Base-by-base conservation (phyloP, 2,113 vertebrate species). In the Hystrix cristata region DNA sequence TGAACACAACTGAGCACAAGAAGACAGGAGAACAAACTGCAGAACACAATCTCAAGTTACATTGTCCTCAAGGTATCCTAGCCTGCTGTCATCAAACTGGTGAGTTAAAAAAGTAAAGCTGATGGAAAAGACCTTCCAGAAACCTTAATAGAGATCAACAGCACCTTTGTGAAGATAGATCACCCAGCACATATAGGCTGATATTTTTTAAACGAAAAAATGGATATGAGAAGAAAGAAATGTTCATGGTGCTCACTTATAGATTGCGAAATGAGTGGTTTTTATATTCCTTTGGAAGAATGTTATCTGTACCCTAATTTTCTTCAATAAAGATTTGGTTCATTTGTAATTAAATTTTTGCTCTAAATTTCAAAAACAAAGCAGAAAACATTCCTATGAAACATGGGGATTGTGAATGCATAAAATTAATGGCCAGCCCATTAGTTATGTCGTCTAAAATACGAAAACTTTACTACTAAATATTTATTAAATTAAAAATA, bases 171-270 rank as follows among this genome's bases (percentile, higher is more conserved):
- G 57, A 94, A 94, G 79, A 81, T 7, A 34, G 43, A 93, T 6
- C 27, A 71, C 14, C 57, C 74, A 19, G 60, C 7, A 87, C 10
- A 81, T 9, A 51, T 8, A n/a, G 64, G 48, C 38, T 64, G n/a
- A 29, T 86, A 53, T 83, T 93, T 38, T 86, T 93, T 67, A 6
- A 19, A 84, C 62, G 48, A 15, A 94, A 95, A 96, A 91, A 67
- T 60, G 48, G 29, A 27, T 10, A 38, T 18, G 53, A 7, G 74
- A 69, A 95, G 72, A 94, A 83, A 95, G 62, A 67, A 72, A 51
- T 46, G 38, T 62, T 86, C 19, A 2, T 15, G 29, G 46, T 38
- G 4, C 82, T 65, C 53, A 57, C 18, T 18, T 46, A 34, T 53
- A 71, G 21, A 90, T 1, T 65, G 51, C 69, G 55, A 94, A 83